A percentile compares a stretch with the other conserved stretches of the same genome.
Conservation (phyloP, 2,888 invertebrate genomes). For the Troides oblongomaculatus region DNA sequence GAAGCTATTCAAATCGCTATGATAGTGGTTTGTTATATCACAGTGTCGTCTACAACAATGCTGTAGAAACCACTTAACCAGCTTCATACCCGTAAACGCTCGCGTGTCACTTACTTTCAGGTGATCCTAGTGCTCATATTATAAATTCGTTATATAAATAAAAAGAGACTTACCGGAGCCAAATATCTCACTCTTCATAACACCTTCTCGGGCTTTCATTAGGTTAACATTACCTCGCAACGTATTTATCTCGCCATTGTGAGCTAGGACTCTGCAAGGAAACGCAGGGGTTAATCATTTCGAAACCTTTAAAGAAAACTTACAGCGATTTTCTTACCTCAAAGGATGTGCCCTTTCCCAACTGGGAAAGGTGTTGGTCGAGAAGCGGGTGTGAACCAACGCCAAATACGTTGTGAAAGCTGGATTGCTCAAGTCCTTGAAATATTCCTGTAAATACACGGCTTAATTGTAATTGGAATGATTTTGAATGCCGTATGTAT, state of each 20-base stretch:
- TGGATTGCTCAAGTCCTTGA: constrained; percentile 84
- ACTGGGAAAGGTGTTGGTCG: constrained; percentile 99
- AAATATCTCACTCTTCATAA: constrained; percentile 93
- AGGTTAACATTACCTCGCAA: constrained; percentile 98
- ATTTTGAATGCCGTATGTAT: too few species aligned
- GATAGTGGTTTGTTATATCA: too few species aligned
- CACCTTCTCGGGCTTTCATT: constrained; percentile 99
- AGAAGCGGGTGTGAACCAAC: constrained; percentile 98
- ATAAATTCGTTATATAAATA: too few species aligned
- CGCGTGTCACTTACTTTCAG: too few species aligned
- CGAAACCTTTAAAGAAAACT: neutral
- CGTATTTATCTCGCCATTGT: constrained; percentile 99
- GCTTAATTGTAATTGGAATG: neutral
- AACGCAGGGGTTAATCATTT: neutral
- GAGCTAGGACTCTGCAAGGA: constrained; percentile 88
- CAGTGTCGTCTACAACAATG: too few species aligned
- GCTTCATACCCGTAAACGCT: too few species aligned
- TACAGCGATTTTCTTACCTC: constrained; percentile 79
- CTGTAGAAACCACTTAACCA: too few species aligned
- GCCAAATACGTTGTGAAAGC: constrained; percentile 96
- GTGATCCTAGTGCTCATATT: too few species aligned
- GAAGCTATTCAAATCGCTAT: too few species aligned
- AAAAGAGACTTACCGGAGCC: constrained; percentile 75
- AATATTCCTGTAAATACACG: constrained; percentile 82
- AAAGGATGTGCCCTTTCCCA: constrained; percentile 99